Evolutionary conservation across 1,140 invertebrate genomes (phyloP).

Genomic region (Cyclargus thomasi): DNA sequence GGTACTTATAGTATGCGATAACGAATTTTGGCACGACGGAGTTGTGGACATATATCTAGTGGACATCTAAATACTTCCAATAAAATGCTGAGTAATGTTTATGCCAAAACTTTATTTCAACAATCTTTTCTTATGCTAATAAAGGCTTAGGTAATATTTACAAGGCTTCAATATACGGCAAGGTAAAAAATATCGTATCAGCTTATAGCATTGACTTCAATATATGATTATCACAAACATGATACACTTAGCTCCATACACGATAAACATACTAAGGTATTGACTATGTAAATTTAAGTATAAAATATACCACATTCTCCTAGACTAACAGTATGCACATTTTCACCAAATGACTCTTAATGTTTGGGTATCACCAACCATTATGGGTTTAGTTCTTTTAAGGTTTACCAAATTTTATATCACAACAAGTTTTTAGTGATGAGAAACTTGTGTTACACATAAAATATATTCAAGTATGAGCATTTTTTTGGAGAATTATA

Average conservation of each 20-base stretch:
- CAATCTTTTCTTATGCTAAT: constrained; percentile 68
- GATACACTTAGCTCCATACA: constrained; percentile 52
- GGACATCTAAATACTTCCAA: background rate
- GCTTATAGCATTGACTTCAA: constrained; percentile 38
- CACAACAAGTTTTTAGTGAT: too few species aligned
- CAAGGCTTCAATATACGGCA: constrained; percentile 72
- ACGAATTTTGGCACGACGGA: too few species aligned
- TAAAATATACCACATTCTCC: background rate
- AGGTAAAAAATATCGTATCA: constrained; percentile 65
- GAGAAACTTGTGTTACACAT: too few species aligned
- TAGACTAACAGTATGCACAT: too few species aligned
- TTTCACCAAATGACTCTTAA: too few species aligned
- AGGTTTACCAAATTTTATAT: too few species aligned
- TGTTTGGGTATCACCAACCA: too few species aligned
- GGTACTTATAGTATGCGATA: too few species aligned
- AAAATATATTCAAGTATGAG: too few species aligned
- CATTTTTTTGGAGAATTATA: too few species aligned
- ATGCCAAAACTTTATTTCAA: constrained; percentile 67
- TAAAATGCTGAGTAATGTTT: constrained; percentile 56
- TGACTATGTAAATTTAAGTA: constrained; percentile 3
- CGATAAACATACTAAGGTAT: background rate
- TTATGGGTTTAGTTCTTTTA: too few species aligned
- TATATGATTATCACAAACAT: constrained; percentile 50
- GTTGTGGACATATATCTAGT: too few species aligned
- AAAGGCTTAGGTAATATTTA: constrained; percentile 72